A percentile compares a stretch with the other conserved stretches of the same genome.
phyloP scores from a whole-genome alignment of 2,113 vertebrate genomes.

The Falco punctatus region DNA sequence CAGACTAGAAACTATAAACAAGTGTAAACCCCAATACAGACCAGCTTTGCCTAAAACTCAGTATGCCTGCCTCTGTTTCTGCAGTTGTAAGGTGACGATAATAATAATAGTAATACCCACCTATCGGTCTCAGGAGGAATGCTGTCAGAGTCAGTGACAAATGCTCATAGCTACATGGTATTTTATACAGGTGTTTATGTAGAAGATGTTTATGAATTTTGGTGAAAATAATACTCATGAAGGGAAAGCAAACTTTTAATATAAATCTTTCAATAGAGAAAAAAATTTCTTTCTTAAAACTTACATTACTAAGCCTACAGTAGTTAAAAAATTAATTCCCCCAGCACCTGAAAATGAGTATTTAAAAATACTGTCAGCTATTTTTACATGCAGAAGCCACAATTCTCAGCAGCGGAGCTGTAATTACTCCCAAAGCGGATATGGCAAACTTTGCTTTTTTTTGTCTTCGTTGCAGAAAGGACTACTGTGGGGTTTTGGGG shows the following conservation, averaged over 20 bases:
- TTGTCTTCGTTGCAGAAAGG: neutral
- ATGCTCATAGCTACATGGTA: neutral
- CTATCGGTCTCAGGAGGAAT: neutral
- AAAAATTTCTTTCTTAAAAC: conserved; percentile 6
- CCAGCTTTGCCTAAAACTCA: neutral
- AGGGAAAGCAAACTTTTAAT: conserved; percentile 13
- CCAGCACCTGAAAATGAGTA: neutral
- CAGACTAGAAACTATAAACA: neutral
- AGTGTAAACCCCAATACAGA: neutral
- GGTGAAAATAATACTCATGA: neutral
- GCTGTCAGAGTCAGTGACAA: neutral
- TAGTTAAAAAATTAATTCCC: conserved; percentile 43
- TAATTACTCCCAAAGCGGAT: conserved; percentile 14
- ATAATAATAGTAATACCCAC: neutral
- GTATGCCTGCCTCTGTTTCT: neutral
- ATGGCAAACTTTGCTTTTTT: neutral
- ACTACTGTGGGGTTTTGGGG: neutral
- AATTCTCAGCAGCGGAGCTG: neutral
- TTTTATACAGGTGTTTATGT: conserved; percentile 31
- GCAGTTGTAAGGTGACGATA: neutral
- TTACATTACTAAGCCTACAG: conserved; percentile 22
- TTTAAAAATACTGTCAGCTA: conserved; percentile 40
- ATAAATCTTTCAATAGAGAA: neutral
- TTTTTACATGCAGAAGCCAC: conserved; percentile 25
- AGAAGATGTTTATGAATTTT: neutral